Percentiles rank a stretch among this genome's conserved stretches.
Evolutionary conservation across 2,113 vertebrate genomes (phyloP).

Genomic region (Toxostoma redivivum): DNA sequence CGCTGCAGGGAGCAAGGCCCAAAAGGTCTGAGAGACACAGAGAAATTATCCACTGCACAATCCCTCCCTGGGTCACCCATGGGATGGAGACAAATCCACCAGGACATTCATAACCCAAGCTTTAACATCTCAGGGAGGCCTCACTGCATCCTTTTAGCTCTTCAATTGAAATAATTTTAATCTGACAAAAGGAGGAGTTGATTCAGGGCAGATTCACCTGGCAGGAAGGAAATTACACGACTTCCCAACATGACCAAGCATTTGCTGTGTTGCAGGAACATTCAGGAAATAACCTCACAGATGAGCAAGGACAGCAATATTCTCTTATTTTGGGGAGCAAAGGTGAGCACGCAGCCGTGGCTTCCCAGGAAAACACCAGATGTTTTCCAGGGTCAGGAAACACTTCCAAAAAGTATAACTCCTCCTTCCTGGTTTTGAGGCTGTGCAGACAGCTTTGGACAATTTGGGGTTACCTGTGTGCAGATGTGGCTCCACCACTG

Average conservation of each 20-base stretch:
- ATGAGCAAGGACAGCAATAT: neutral
- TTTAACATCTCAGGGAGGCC: neutral
- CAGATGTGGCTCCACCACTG: neutral
- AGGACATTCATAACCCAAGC: neutral
- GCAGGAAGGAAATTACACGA: neutral
- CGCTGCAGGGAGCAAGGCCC: accelerated
- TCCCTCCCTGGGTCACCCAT: neutral
- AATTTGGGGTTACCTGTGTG: neutral
- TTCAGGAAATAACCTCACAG: neutral
- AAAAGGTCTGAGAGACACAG: neutral
- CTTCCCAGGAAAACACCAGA: neutral
- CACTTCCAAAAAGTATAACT: neutral
- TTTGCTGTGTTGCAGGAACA: neutral
- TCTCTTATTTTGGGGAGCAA: neutral
- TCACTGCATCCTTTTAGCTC: neutral
- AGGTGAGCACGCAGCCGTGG: accelerated
- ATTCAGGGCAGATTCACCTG: neutral
- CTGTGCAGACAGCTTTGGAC: neutral
- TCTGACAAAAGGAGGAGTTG: neutral
- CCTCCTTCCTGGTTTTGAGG: neutral
- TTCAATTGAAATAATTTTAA: neutral
- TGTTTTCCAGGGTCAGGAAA: neutral
- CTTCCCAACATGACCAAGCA: neutral
- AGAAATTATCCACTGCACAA: neutral
- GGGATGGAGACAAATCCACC: neutral